Evolutionary conservation across 2,113 vertebrate species (phyloP), one percentile per base, ranked within the genome.

Genomic region (Drymodes brunneopygia): DNA sequence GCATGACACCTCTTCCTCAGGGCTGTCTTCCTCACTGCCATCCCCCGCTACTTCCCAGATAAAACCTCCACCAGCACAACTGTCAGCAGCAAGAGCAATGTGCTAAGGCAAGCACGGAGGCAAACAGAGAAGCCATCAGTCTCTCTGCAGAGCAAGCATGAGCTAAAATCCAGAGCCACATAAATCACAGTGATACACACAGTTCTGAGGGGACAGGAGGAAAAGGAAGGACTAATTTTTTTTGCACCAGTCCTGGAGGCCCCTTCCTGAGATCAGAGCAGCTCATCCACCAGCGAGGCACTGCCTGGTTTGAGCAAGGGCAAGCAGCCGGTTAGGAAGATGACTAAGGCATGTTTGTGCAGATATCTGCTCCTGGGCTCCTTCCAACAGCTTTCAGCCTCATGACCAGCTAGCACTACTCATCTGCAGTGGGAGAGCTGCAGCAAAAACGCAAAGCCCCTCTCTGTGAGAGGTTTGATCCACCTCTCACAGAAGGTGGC

Each of bases 101-200:
- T 72, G 53, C 42, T 69, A 85, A 88, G 66, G 61, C 87, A 51
- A 93, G 81, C 51, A 71, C 22, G 17, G 38, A 85, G 51, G 70
- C 90, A 90, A 87, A 64, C 92, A 82, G 79, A 93, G 93, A 71
- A 89, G 70, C 61, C 87, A 87, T 78, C 86, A 88, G 82, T 74
- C 71, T 88, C 85, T 92, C 61, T 0, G 0, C 70, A 64, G 87
- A 81, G 85, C 65, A 82, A 95, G 89, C 77, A 87, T 3, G n/a
- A 94, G 73, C 72, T 91, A 33, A 94, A 94, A 81, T 71, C 57
- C 33, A 2, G 57, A 94, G 87, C 71, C 77, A 47, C 87, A 95
- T 96, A 96, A 94, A 96, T 97, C 84, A 94, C 11, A 0, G 0
- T 4, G 78, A 79, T 81, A 31, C 72, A 42, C 3, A 56, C 9